Conservation (phyloP, 2,888 invertebrate genomes). For the Danaus chrysippus region DNA sequence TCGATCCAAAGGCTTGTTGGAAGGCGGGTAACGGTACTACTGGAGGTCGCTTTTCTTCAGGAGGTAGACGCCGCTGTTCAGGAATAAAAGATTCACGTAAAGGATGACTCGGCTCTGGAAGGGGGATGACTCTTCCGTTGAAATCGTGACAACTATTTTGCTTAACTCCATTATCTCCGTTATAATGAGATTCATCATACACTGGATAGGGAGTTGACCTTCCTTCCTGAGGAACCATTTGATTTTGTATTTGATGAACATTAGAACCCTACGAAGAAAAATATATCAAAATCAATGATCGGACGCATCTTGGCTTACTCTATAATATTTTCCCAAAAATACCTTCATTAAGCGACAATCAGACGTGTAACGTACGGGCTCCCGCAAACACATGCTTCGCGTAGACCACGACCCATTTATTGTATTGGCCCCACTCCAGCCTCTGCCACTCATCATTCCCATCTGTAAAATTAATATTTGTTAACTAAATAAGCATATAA, state of each 20-base stretch:
- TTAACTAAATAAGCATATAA: not conserved
- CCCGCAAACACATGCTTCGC: conserved; percentile 58
- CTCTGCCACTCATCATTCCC: conserved; percentile 53
- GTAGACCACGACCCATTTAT: conserved; percentile 53
- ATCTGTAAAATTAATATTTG: conserved; percentile 43
- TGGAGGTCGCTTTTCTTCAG: conserved; percentile 61
- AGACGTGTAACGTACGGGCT: conserved; percentile 57
- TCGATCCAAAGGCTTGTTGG: conserved; percentile 91
- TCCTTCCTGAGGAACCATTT: conserved; percentile 57
- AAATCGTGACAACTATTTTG: conserved; percentile 49
- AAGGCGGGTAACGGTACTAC: conserved; percentile 87
- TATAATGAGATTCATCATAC: conserved; percentile 58
- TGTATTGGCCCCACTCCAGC: conserved; percentile 55
- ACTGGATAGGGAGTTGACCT: conserved; percentile 60
- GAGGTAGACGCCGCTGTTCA: conserved; percentile 52
- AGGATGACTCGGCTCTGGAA: conserved; percentile 42
- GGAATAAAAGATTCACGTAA: conserved; percentile 44
- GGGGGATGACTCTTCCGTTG: conserved; percentile 36
- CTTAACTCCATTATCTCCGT: conserved; percentile 43
- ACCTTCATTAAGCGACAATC: conserved; percentile 69
- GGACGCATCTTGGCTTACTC: not conserved
- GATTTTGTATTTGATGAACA: conserved; percentile 47
- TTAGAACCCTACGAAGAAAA: conserved; percentile 47
- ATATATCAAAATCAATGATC: conserved; percentile 2
- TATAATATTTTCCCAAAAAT: conserved; percentile 15